phyloP scores from a whole-genome alignment of 2,113 vertebrate genomes.

The Myiopsitta monachus region DNA sequence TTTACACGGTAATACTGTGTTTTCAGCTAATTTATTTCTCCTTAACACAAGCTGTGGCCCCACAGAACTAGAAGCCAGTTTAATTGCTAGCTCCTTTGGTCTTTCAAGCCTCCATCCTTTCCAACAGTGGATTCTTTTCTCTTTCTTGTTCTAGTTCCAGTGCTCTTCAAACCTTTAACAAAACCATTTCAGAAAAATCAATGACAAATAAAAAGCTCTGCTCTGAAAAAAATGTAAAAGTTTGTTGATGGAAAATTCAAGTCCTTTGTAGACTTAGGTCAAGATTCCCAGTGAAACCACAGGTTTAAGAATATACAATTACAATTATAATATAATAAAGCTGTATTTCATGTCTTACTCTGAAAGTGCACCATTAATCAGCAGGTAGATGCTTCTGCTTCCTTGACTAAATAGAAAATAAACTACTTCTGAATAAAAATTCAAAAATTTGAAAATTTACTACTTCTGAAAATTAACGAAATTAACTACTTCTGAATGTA shows the following conservation, averaged over 20 bases:
- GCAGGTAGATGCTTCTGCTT: not conserved
- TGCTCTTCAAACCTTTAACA: not conserved
- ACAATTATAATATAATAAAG: not conserved
- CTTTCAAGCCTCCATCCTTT: not conserved
- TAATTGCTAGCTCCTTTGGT: not conserved
- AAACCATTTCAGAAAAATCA: not conserved
- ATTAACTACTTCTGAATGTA: not conserved
- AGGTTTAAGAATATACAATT: not conserved
- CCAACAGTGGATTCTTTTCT: not conserved
- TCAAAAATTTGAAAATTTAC: too few relatives aligned
- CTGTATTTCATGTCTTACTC: not conserved
- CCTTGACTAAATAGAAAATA: not conserved
- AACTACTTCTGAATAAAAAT: not conserved
- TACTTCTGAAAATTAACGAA: too few relatives aligned
- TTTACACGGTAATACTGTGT: not conserved
- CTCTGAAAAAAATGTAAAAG: not conserved
- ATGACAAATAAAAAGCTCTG: not conserved
- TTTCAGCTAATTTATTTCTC: not conserved
- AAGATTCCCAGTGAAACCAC: not conserved
- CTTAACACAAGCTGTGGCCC: not conserved
- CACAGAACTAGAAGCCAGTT: not conserved
- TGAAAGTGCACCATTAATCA: not conserved
- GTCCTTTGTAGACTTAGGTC: not conserved
- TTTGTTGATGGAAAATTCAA: not conserved
- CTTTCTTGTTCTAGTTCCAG: not conserved